Base-by-base conservation (phyloP, 2,888 invertebrate genomes). In the Megastigmus dorsalis region DNA sequence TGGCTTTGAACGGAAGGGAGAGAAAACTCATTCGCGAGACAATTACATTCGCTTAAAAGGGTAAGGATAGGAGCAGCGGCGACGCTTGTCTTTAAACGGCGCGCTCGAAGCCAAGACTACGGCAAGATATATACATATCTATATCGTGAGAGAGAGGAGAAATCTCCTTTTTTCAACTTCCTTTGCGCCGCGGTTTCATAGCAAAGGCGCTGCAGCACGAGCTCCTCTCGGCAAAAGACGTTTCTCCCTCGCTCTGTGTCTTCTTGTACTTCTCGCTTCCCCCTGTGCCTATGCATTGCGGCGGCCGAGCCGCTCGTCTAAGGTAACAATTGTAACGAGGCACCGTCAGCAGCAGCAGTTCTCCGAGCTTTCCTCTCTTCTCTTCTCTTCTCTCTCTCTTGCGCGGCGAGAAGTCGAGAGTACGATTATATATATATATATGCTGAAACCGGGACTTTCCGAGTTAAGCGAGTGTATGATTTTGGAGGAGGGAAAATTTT, bases 41-140 rank as follows among this genome's bases (percentile, higher is more conserved):
- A 74, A 74, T 74, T 74, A 74, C 65, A 74, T 73, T 73, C 67
- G 67, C 62, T 73, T 73, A 67, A 73, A 73, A 67, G 62, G 66
- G 72, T 65, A 65, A 59, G 59, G 65, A 66, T n/a, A 72, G 65
- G 33, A 57, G 62, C 26, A 45, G 45, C 23, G 60, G n/a, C 45
- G 36, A 33, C 59, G 52, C 57, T 69, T 55, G 55, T 62, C 70
- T 63, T 48, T 62, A 70, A n/a, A 57, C 48, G 26, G 20, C 65
- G 43, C 18, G 30, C 48, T 65, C 71, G 65, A 71, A 72, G 72
- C 45, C 52, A 45, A 60, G 69, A 60, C 69, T n/a, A n/a, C n/a
- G n/a, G n/a, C n/a, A n/a, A 52, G 69, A 30, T 41, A 69, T 38
- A 52, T 23, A 52, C 36, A 30, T n/a, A n/a, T n/a, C n/a, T n/a